Conservation (phyloP, 2,797 vertebrate genomes). For the Mareca strepera region DNA sequence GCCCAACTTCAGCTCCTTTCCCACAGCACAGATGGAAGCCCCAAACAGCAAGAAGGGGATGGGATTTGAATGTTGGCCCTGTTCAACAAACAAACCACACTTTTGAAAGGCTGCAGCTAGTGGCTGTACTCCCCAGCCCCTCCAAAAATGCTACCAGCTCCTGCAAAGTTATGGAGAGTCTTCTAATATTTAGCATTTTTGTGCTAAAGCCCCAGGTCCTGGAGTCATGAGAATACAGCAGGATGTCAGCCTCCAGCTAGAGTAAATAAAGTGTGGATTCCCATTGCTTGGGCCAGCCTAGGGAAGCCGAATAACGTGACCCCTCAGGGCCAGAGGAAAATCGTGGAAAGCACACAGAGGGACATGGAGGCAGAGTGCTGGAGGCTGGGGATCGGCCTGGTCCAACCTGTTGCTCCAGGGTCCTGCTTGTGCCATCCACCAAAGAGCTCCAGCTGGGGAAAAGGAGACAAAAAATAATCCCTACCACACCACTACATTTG, state of each 20-base stretch:
- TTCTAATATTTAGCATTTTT: conserved; percentile 51
- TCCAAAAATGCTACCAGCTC: not conserved
- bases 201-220: conserved; percentile 32
- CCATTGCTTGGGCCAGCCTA: not conserved
- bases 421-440: too few relatives aligned
- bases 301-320: not conserved
- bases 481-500: too few relatives aligned
- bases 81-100: conserved; percentile 21
- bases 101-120: not conserved
- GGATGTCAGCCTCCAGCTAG: conserved; percentile 54
- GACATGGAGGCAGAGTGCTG: not conserved
- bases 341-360: not conserved
- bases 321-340: not conserved
- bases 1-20: not conserved
- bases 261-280: conserved; percentile 53
- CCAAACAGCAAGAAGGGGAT: not conserved
- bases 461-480: too few relatives aligned
- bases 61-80: not conserved
- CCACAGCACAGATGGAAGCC: not conserved
- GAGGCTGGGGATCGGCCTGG: not conserved
- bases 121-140: not conserved
- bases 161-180: not conserved
- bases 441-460: too few relatives aligned
- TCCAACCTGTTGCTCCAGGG: not conserved
- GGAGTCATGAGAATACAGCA: conserved; percentile 57